Conservation (phyloP, 2,888 invertebrate genomes). For the Elegia similella region DNA sequence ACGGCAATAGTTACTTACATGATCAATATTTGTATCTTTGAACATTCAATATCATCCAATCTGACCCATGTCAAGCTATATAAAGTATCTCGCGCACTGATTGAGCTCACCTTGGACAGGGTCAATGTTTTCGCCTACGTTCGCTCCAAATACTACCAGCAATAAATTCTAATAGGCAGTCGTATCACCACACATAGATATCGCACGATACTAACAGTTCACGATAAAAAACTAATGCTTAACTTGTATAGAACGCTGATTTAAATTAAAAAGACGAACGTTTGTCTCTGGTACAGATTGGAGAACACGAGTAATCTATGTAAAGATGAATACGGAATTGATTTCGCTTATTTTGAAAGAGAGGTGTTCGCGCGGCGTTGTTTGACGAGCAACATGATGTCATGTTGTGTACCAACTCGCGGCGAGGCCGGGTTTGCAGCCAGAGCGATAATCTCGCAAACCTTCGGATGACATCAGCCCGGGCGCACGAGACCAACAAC, state of each 20-base stretch:
- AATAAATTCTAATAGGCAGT: constrained; percentile 21
- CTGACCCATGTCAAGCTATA: constrained; percentile 13
- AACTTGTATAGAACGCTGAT: not conserved
- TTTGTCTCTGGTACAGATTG: not conserved
- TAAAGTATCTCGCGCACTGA: constrained; percentile 34
- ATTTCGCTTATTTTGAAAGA: constrained; percentile 32
- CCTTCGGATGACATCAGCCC: constrained; percentile 66
- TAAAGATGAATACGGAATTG: constrained; percentile 28
- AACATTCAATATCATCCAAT: not conserved
- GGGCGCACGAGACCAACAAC: constrained; percentile 36
- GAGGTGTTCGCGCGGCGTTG: constrained; percentile 34
- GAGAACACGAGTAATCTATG: constrained; percentile 19
- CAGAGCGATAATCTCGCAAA: constrained; percentile 57
- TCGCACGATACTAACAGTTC: not conserved
- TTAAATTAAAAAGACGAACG: not conserved
- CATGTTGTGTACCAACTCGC: constrained; percentile 60
- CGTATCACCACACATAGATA: constrained; percentile 17
- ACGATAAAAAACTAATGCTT: not conserved
- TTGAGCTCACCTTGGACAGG: constrained; percentile 62
- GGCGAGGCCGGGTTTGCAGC: constrained; percentile 58
- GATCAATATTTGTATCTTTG: not conserved
- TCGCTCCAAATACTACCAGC: constrained; percentile 33
- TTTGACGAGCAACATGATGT: constrained; percentile 60
- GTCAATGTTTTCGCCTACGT: constrained; percentile 64
- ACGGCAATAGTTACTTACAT: not conserved